Conservation (phyloP, 2,113 vertebrate species). For the Centropus unirufus region DNA sequence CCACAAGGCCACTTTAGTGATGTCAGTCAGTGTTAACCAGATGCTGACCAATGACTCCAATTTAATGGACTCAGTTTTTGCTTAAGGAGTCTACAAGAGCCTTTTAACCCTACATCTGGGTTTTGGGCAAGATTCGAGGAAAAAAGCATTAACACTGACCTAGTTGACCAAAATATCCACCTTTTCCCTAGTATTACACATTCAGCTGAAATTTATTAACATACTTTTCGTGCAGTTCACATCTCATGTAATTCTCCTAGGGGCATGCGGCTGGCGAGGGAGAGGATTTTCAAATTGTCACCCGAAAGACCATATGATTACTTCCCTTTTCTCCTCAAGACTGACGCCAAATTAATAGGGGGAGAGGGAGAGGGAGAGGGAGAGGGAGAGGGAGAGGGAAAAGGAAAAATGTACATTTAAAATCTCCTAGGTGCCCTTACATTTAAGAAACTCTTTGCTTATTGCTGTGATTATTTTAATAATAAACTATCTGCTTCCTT, state of each 20-base stretch:
- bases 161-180: neutral
- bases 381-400: too few species aligned
- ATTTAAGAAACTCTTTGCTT: neutral
- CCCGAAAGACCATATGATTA: neutral
- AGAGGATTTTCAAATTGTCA: neutral
- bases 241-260: neutral
- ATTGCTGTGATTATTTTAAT: conserved; percentile 14
- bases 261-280: neutral
- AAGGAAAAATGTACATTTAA: neutral
- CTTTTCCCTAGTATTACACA: neutral
- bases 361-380: neutral
- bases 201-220: conserved; percentile 9
- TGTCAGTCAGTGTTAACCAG: neutral
- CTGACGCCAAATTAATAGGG: neutral
- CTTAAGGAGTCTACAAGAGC: neutral
- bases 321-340: conserved; percentile 29
- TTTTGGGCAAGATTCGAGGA: neutral
- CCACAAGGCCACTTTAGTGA: neutral
- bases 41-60: neutral
- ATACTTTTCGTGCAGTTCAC: conserved; percentile 10
- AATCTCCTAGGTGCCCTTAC: neutral
- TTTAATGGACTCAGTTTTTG: neutral
- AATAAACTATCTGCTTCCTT: conserved; percentile 13
- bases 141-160: neutral
- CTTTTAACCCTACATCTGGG: neutral